Evolutionary conservation across 2,888 invertebrate species (phyloP).

Genomic region (Platycheirus rosarum): DNA sequence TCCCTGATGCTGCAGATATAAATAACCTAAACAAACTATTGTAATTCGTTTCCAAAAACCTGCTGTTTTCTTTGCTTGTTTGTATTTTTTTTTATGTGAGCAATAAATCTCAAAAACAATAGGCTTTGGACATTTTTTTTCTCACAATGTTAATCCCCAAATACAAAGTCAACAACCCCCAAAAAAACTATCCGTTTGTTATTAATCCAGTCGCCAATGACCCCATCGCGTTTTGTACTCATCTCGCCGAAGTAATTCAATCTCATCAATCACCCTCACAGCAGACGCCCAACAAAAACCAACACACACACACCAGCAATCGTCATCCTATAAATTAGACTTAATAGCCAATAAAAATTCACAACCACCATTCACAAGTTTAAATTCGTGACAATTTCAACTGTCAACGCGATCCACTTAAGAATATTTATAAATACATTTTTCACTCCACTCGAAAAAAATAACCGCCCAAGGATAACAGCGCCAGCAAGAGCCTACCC

Average conservation of each 20-base stretch:
- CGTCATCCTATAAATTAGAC: conserved; percentile 68
- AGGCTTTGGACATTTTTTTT: neutral
- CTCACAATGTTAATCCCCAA: conserved; percentile 4
- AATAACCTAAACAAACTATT: no score
- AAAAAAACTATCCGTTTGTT: conserved; percentile 16
- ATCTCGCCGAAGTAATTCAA: conserved; percentile 13
- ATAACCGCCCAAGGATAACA: no score
- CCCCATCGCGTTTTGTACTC: conserved; percentile 8
- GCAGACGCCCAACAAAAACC: conserved; percentile 32
- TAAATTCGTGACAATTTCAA: conserved; percentile 73
- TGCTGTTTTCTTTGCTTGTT: no score
- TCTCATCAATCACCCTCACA: conserved; percentile 58
- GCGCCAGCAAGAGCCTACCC: no score
- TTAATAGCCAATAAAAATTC: conserved; percentile 74
- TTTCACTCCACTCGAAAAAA: conserved; percentile 19
- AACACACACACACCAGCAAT: conserved; percentile 40
- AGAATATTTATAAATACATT: conserved; percentile 73
- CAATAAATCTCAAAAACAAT: neutral
- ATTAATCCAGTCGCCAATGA: conserved; percentile 45
- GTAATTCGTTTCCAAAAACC: no score
- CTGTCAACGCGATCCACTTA: conserved; percentile 74
- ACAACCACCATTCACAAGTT: conserved; percentile 66
- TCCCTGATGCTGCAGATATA: no score
- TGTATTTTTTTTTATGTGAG: no score
- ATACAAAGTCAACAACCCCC: neutral